These are phyloP conservation scores for Callipepla squamata DNA, from an alignment of 2,113 vertebrate species.

Conservation along the genomic window DNA sequence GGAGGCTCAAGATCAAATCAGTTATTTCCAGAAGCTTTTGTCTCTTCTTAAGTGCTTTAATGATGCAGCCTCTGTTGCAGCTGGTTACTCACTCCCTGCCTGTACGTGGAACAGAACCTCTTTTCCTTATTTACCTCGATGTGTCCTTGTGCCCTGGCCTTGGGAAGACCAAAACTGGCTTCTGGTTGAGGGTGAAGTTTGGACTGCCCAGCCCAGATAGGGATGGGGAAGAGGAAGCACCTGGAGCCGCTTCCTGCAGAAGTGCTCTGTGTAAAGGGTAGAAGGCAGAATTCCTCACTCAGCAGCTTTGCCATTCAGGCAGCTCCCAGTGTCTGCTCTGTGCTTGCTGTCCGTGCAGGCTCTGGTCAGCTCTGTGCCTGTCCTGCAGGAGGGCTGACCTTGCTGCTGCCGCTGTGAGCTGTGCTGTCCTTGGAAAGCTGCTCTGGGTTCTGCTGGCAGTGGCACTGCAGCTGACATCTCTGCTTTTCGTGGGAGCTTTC, in stretches of 20 bases:
- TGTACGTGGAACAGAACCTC: neutral
- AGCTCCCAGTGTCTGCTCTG: accelerated
- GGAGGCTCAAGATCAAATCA: neutral
- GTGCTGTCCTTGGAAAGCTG: accelerated
- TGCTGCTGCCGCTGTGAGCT: accelerated
- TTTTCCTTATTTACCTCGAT: accelerated
- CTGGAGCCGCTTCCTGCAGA: neutral
- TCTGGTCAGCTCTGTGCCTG: neutral
- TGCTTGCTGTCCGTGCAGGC: accelerated
- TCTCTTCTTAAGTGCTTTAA: neutral
- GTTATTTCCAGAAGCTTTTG: neutral
- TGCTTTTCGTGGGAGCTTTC: neutral
- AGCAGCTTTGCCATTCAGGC: neutral
- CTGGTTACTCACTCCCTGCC: neutral
- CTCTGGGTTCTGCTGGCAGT: neutral
- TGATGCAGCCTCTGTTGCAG: neutral
- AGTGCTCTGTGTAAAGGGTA: accelerated
- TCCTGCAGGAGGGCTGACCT: neutral
- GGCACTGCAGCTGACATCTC: neutral
- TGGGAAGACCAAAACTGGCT: neutral
- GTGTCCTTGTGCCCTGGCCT: accelerated
- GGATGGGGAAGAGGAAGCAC: neutral
- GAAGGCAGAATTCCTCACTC: neutral
- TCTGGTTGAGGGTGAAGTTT: neutral
- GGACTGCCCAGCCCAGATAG: neutral